Evolutionary conservation across 1,140 invertebrate species (phyloP).

Genomic region (Calliphora vicina): DNA sequence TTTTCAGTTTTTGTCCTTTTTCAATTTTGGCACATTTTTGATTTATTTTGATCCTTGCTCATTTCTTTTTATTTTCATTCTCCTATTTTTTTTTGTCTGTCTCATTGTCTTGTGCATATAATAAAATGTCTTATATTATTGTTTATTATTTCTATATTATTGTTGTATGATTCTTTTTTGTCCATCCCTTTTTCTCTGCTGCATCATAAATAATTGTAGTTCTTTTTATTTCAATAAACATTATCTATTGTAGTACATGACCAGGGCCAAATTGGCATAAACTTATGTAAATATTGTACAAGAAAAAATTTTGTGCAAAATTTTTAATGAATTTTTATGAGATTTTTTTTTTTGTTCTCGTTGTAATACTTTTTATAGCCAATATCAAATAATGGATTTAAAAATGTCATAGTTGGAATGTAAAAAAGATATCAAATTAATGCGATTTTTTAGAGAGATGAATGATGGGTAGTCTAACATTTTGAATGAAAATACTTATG

Average conservation of each 20-base stretch:
- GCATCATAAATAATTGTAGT: constrained; percentile 10
- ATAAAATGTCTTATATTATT: neutral
- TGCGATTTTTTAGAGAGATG: neutral
- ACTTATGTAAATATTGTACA: neutral
- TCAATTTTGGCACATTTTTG: constrained; percentile 27
- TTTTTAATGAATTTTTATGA: neutral
- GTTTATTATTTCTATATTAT: neutral
- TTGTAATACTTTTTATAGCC: neutral
- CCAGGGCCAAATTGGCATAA: neutral
- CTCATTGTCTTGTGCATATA: neutral
- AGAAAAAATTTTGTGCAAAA: neutral
- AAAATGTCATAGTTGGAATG: neutral
- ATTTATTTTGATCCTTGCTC: constrained; percentile 22
- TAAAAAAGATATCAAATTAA: neutral
- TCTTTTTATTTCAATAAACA: neutral
- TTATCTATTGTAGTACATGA: neutral
- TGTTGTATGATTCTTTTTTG: neutral
- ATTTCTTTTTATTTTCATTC: neutral
- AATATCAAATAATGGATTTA: neutral
- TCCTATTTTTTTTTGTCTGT: neutral
- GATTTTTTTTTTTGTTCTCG: neutral
- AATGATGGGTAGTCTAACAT: no score
- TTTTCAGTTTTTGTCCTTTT: neutral
- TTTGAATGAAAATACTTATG: no score
- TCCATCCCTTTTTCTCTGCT: neutral